phyloP scores from a whole-genome alignment of 2,797 vertebrate species.

The Tinamus major region DNA sequence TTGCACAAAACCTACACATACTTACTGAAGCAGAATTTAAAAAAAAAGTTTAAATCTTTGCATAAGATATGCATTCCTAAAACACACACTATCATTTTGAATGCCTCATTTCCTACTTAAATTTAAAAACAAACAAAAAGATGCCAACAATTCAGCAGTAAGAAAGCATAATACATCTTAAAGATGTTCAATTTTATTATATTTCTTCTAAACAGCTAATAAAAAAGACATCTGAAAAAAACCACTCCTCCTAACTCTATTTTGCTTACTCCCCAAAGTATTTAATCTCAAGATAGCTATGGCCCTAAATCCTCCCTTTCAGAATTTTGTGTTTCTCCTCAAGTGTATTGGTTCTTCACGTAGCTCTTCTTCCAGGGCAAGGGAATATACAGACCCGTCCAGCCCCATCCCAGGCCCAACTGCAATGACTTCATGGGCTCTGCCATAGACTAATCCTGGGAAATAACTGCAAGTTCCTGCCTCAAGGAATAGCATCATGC shows the following conservation, averaged over 20 bases:
- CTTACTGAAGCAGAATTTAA: not conserved
- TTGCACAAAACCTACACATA: not conserved
- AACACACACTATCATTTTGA: not conserved
- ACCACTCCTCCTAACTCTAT: not conserved
- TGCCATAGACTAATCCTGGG: not conserved
- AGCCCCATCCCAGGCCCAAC: not conserved
- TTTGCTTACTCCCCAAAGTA: not conserved
- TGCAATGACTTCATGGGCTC: not conserved
- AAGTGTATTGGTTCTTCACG: not conserved
- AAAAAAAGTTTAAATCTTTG: not conserved
- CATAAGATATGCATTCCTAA: not conserved
- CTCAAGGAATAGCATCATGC: not conserved
- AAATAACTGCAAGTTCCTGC: not conserved
- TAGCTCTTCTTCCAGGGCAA: not conserved
- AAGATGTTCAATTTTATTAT: not conserved
- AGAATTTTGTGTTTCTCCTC: not conserved
- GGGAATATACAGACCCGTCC: not conserved
- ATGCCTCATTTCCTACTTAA: not conserved
- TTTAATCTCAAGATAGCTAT: not conserved
- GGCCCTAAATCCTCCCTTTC: not conserved
- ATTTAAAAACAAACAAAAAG: not conserved
- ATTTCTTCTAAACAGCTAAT: not conserved
- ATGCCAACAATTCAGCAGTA: not conserved
- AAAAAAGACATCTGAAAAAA: not conserved
- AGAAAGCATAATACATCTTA: not conserved